Base-by-base conservation (phyloP, 2,888 invertebrate genomes). In the Himalopsyche tibetana region DNA sequence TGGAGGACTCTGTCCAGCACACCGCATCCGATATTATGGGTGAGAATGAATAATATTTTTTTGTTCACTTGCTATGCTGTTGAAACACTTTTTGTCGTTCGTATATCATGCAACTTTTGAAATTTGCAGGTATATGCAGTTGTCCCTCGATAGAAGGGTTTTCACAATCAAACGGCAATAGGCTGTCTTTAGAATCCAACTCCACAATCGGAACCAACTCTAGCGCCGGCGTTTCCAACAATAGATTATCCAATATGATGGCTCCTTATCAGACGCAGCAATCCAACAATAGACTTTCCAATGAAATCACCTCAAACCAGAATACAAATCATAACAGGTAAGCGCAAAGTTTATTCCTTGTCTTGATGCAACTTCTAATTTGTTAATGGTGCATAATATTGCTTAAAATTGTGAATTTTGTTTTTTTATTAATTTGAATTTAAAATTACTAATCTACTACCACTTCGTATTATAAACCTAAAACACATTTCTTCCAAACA, bases 101-200 rank as follows among this genome's bases (percentile, higher is more conserved):
- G 4, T 15, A 15, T 51, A 45, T 9, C 9, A 11, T 5, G 51
- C 4, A 5, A 15, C 51, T 51, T 51, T 15, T 51, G 51, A 51
- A 36, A 36, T 89, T 92, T 91, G 88, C 92, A 93, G 94, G 93
- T 89, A 91, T 93, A 84, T 93, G 92, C 74, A 87, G 87, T 51
- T 88, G 88, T 40, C 83, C 85, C 0, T 85, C 84, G n/a, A 82
- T 85, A 6, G 88, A 88, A 11, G 86, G 88, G 15, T 88, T 85
- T 86, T 79, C 79, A 9, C 87, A 87, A 55, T 55, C 81, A 17
- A 88, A 87, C 28, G 85, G 85, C 11, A 87, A 89, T 86, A 83
- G 88, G 28, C 69, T 87, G 38, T 88, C 87, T 12, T 42, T 87
- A 74, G 88, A 88, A 82, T 88, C 88, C 5, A 82, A 83, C 56